Conservation (phyloP, 2,888 invertebrate species). For the Oscheius sp. region DNA sequence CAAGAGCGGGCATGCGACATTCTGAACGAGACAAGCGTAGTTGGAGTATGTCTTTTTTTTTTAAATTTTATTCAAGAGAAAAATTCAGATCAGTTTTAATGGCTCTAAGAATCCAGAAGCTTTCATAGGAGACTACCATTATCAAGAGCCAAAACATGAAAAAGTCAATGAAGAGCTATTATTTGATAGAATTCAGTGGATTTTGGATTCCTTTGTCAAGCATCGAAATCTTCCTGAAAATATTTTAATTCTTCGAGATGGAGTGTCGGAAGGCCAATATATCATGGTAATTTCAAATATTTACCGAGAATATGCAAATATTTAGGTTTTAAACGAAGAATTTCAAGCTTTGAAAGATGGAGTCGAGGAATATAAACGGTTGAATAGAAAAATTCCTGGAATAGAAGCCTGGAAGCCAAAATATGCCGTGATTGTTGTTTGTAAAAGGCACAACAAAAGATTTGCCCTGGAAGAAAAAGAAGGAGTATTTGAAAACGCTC, state of each 20-base stretch:
- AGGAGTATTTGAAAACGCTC: slow-evolving; percentile 37
- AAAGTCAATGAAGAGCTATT: slow-evolving; percentile 39
- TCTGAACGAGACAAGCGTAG: slow-evolving; percentile 24
- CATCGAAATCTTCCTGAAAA: slow-evolving; percentile 38
- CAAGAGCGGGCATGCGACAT: not conserved
- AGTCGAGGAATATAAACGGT: not conserved
- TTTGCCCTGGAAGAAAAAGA: slow-evolving; percentile 37
- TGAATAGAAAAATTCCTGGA: not conserved
- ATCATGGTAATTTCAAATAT: slow-evolving; percentile 32
- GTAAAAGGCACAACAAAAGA: slow-evolving; percentile 61
- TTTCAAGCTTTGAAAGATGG: slow-evolving; percentile 40
- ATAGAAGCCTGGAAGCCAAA: slow-evolving; percentile 43
- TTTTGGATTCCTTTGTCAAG: slow-evolving; percentile 38
- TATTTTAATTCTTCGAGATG: slow-evolving; percentile 51
- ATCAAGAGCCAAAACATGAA: slow-evolving; percentile 44
- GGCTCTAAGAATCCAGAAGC: slow-evolving; percentile 8
- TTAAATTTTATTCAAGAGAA: too few species aligned
- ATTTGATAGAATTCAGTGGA: slow-evolving; percentile 39
- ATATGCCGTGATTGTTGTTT: slow-evolving; percentile 57
- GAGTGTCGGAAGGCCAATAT: slow-evolving; percentile 58
- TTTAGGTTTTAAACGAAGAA: slow-evolving; percentile 41
- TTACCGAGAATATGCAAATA: too few species aligned
- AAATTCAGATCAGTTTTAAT: slow-evolving; percentile 15
- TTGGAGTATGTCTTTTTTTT: slow-evolving; percentile 53
- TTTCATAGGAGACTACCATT: slow-evolving; percentile 57